These are phyloP conservation scores for Chrysomela aeneicollis DNA, from an alignment of 2,888 invertebrate genomes.

Conservation along the genomic window DNA sequence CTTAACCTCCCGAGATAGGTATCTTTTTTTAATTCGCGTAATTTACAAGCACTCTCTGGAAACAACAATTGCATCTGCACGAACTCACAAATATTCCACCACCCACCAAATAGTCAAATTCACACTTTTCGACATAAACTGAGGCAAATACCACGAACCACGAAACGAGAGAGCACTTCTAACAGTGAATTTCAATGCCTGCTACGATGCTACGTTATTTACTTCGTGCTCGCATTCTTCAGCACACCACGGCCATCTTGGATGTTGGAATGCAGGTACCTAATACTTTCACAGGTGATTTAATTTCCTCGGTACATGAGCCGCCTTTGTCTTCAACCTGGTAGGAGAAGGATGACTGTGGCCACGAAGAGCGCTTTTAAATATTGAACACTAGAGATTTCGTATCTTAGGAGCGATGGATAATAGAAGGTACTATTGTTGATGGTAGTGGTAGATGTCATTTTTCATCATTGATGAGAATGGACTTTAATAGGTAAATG, in stretches of 20 bases:
- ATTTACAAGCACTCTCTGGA: not conserved
- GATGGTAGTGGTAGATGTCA: not conserved
- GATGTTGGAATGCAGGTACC: conserved; percentile 55
- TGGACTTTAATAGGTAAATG: not conserved
- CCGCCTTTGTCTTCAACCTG: conserved; percentile 37
- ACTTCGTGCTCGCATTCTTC: conserved; percentile 55
- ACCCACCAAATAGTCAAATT: not conserved
- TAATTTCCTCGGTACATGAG: conserved; percentile 39
- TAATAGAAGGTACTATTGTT: too few species aligned
- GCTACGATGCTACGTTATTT: conserved; percentile 44
- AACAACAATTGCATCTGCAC: not conserved
- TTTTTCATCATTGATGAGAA: not conserved
- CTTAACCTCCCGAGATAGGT: conserved; percentile 16
- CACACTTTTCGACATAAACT: too few species aligned
- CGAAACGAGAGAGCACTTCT: conserved; percentile 50
- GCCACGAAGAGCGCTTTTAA: conserved; percentile 23
- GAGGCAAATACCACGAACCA: too few species aligned
- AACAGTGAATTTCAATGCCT: conserved; percentile 48
- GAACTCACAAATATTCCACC: conserved; percentile 16
- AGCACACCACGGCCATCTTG: conserved; percentile 55
- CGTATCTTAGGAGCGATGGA: not conserved
- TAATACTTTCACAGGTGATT: conserved; percentile 44
- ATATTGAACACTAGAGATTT: not conserved
- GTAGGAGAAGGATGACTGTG: conserved; percentile 32
- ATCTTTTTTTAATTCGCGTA: not conserved